These are phyloP conservation scores for Chorisops tibialis DNA, from an alignment of 2,888 invertebrate species.

Conservation along the genomic window DNA sequence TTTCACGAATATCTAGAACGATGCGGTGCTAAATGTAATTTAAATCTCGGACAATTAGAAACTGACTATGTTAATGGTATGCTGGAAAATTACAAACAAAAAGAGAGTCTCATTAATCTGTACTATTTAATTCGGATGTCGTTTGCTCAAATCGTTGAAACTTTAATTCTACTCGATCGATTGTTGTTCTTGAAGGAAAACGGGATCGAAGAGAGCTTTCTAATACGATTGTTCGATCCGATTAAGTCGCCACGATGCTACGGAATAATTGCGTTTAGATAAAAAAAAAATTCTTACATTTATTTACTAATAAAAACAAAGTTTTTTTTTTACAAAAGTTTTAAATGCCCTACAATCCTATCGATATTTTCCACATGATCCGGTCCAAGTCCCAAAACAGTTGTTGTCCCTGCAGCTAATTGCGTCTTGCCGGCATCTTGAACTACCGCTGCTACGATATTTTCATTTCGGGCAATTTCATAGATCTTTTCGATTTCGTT, in stretches of 20 bases:
- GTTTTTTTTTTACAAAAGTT: constrained; percentile 55
- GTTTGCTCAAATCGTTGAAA: constrained; percentile 77
- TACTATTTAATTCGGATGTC: constrained; percentile 76
- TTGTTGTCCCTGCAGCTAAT: constrained; percentile 63
- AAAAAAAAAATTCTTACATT: constrained; percentile 28
- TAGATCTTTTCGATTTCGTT: constrained; percentile 55
- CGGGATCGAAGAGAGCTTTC: constrained; percentile 57
- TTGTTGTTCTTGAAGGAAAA: constrained; percentile 70
- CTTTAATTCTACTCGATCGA: constrained; percentile 77
- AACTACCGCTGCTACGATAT: constrained; percentile 59
- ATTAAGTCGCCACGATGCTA: constrained; percentile 80
- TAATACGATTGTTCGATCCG: constrained; percentile 80
- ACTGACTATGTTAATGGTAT: constrained; percentile 53
- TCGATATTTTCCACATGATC: constrained; percentile 58
- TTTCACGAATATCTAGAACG: constrained; percentile 69
- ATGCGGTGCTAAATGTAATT: constrained; percentile 62
- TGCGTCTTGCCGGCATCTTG: constrained; percentile 73
- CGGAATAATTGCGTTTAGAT: constrained; percentile 64
- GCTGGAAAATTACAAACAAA: constrained; percentile 46
- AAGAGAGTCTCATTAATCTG: constrained; percentile 61
- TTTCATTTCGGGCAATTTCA: constrained; percentile 53
- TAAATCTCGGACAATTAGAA: constrained; percentile 45
- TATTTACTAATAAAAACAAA: not conserved
- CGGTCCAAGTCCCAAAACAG: constrained; percentile 74
- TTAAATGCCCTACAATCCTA: constrained; percentile 62